phyloP scores from a whole-genome alignment of 2,797 vertebrate species.

The Etheostoma nigrum region DNA sequence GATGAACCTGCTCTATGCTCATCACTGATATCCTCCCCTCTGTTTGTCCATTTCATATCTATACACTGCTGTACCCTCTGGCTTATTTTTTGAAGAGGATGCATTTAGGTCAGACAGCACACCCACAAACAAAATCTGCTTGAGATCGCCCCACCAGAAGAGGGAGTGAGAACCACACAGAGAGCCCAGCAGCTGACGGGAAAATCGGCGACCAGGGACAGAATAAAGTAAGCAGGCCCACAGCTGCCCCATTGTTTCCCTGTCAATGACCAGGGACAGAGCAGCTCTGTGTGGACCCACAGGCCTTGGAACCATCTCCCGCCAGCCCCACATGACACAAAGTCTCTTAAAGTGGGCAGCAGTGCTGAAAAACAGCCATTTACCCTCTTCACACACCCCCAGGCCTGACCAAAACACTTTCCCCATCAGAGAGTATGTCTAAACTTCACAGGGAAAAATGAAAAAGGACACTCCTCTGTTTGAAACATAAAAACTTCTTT shows the following conservation, averaged over 20 bases:
- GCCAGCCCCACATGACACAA: slow-evolving; percentile 77
- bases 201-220: slow-evolving; percentile 38
- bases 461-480: slow-evolving; percentile 21
- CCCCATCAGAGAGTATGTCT: slow-evolving; percentile 23
- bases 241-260: slow-evolving; percentile 81
- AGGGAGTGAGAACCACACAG: slow-evolving; percentile 75
- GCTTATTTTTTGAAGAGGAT: slow-evolving; percentile 20
- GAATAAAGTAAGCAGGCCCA: slow-evolving; percentile 58
- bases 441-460: slow-evolving; percentile 29
- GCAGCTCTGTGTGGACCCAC: slow-evolving; percentile 77
- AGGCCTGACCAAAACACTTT: slow-evolving; percentile 25
- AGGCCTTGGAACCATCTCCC: slow-evolving; percentile 84
- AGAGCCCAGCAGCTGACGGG: slow-evolving; percentile 11
- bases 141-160: slow-evolving; percentile 71
- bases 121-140: slow-evolving; percentile 20
- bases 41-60: slow-evolving; percentile 16
- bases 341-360: slow-evolving; percentile 59
- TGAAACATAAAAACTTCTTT: slow-evolving; percentile 31
- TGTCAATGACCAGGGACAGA: slow-evolving; percentile 75
- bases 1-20: slow-evolving; percentile 9
- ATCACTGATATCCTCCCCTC: slow-evolving; percentile 7
- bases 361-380: slow-evolving; percentile 65
- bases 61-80: background rate
- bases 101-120: background rate
- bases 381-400: slow-evolving; percentile 24